A percentile compares a stretch with the other conserved stretches of the same genome.
phyloP scores from a whole-genome alignment of 2,797 vertebrate species.

The Crypturellus tataupa region DNA sequence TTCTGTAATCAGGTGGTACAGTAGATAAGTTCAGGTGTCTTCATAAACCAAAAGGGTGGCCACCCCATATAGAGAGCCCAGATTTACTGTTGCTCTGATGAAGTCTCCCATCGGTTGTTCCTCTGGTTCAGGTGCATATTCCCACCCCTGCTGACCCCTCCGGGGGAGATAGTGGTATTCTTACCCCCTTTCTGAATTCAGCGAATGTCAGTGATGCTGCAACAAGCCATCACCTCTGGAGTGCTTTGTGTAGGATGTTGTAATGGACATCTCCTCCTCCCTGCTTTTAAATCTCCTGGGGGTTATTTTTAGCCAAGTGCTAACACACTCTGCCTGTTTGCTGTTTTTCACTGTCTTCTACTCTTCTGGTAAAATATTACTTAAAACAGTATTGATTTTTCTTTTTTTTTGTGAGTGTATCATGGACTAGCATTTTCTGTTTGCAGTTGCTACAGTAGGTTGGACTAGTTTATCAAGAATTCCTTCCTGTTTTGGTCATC shows the following conservation, averaged over 20 bases:
- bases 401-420: not conserved
- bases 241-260: not conserved
- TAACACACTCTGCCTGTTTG: too few species aligned
- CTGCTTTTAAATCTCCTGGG: not conserved
- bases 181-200: not conserved
- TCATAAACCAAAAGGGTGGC: not conserved
- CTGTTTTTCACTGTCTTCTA: not conserved
- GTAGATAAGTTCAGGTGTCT: not conserved
- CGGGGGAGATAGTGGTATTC: too few species aligned
- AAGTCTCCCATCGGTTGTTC: not conserved
- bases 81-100: not conserved
- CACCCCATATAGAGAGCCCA: not conserved
- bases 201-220: not conserved
- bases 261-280: not conserved
- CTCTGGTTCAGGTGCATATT: not conserved
- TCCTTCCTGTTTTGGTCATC: not conserved
- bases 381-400: not conserved
- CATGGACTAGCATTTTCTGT: not conserved
- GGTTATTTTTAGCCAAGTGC: not conserved
- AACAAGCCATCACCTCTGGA: accelerated
- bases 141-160: not conserved
- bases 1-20: not conserved
- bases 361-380: not conserved
- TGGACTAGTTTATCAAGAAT: not conserved
- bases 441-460: not conserved